phyloP scores from a whole-genome alignment of 2,888 invertebrate genomes.

The Tiphia femorata region DNA sequence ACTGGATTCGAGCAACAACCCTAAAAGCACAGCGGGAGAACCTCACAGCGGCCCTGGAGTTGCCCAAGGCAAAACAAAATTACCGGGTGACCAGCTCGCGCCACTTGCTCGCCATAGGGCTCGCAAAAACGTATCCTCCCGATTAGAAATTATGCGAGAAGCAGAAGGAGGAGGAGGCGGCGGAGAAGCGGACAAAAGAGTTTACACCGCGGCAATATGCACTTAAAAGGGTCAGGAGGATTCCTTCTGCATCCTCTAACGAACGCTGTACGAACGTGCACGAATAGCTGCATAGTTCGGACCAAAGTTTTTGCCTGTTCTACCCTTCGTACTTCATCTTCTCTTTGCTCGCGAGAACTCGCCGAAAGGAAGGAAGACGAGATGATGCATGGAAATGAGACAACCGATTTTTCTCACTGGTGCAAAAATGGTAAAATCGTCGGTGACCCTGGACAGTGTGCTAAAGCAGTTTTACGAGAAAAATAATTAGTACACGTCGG shows the following conservation, averaged over 20 bases:
- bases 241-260: conserved; percentile 27
- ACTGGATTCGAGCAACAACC: too few species aligned
- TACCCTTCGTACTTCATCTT: neutral
- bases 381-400: neutral
- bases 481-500: too few species aligned
- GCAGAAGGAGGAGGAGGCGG: neutral
- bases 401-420: too few species aligned
- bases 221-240: conserved; percentile 32
- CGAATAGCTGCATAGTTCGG: conserved; percentile 41
- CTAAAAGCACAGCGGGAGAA: too few species aligned
- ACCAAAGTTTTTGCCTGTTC: conserved; percentile 24
- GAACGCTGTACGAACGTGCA: conserved; percentile 42
- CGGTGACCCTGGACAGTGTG: too few species aligned
- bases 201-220: conserved; percentile 10
- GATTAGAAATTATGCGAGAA: neutral
- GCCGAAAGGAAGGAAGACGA: neutral
- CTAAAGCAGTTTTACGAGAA: too few species aligned
- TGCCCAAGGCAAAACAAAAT: too few species aligned
- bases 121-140: neutral
- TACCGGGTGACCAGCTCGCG: too few species aligned
- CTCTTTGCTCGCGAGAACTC: neutral
- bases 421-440: too few species aligned
- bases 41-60: too few species aligned
- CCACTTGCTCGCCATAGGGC: too few species aligned
- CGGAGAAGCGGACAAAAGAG: conserved; percentile 11